Evolutionary conservation across 2,113 vertebrate species (phyloP).

Genomic region (Mionectes macconnelli): DNA sequence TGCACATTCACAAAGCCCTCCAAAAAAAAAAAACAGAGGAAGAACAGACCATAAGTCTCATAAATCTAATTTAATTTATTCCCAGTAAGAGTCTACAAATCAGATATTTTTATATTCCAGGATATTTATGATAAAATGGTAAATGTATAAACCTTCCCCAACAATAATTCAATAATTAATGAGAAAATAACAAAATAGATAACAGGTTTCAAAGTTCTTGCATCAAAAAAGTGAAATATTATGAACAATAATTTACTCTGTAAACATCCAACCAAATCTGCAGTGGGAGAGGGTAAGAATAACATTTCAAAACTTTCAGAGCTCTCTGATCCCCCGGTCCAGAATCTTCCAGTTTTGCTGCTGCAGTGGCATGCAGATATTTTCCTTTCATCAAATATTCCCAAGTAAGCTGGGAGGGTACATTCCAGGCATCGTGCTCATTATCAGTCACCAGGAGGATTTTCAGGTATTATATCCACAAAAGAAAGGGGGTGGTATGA

Average conservation of each 20-base stretch:
- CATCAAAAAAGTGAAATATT: background rate
- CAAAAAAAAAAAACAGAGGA: slow-evolving; percentile 34
- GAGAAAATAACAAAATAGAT: slow-evolving; percentile 28
- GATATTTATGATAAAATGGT: slow-evolving; percentile 19
- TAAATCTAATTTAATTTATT: slow-evolving; percentile 67
- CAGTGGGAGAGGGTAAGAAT: background rate
- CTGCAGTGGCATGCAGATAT: background rate
- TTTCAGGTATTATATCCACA: background rate
- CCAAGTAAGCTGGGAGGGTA: background rate
- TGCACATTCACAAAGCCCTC: slow-evolving; percentile 25
- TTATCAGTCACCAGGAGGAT: background rate
- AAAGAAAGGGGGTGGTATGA: background rate
- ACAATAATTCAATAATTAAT: slow-evolving; percentile 15
- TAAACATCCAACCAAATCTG: background rate
- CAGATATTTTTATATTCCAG: background rate
- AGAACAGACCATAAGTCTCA: background rate
- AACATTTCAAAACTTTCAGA: background rate
- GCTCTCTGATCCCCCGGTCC: background rate
- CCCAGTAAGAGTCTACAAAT: slow-evolving; percentile 12
- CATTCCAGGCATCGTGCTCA: background rate
- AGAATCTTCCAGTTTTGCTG: background rate
- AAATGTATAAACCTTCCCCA: background rate
- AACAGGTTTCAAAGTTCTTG: background rate
- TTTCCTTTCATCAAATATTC: background rate
- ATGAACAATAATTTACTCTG: background rate